Conservation (phyloP, 2,888 invertebrate genomes). For the Glaucopsyche alexis region DNA sequence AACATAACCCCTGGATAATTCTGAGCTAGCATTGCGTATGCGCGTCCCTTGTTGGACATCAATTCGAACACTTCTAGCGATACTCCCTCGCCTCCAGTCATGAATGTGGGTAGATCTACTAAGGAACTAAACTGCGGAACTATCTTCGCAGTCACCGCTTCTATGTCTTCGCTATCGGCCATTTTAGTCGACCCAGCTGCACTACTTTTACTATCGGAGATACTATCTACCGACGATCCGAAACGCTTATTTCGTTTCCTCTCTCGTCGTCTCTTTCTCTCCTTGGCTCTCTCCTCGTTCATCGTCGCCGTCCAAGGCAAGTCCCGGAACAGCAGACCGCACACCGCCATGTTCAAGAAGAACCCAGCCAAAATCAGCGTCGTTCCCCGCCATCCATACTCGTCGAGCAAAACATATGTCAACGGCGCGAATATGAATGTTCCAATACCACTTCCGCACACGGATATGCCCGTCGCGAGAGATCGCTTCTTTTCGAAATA, state of each 20-base stretch:
- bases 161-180: slow-evolving; percentile 53
- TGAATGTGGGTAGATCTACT: slow-evolving; percentile 91
- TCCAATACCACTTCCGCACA: slow-evolving; percentile 93
- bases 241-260: slow-evolving; percentile 78
- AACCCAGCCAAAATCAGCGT: slow-evolving; percentile 89
- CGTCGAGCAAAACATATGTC: slow-evolving; percentile 85
- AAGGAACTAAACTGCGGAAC: slow-evolving; percentile 86
- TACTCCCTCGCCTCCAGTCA: slow-evolving; percentile 87
- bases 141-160: slow-evolving; percentile 61
- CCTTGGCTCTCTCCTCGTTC: slow-evolving; percentile 82
- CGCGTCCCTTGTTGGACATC: slow-evolving; percentile 84
- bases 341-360: slow-evolving; percentile 90
- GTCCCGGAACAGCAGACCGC: slow-evolving; percentile 90
- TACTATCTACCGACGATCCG: slow-evolving; percentile 85
- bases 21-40: slow-evolving; percentile 85
- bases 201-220: slow-evolving; percentile 84
- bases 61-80: slow-evolving; percentile 88
- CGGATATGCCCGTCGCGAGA: slow-evolving; percentile 91
- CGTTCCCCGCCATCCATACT: slow-evolving; percentile 92
- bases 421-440: slow-evolving; percentile 92
- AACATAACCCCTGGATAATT: slow-evolving; percentile 87
- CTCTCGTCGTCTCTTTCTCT: slow-evolving; percentile 81
- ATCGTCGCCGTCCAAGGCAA: slow-evolving; percentile 77
- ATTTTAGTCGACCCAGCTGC: slow-evolving; percentile 80
- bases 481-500: slow-evolving; percentile 92